phyloP scores from a whole-genome alignment of 2,888 invertebrate species.

The Xanthia togata region DNA sequence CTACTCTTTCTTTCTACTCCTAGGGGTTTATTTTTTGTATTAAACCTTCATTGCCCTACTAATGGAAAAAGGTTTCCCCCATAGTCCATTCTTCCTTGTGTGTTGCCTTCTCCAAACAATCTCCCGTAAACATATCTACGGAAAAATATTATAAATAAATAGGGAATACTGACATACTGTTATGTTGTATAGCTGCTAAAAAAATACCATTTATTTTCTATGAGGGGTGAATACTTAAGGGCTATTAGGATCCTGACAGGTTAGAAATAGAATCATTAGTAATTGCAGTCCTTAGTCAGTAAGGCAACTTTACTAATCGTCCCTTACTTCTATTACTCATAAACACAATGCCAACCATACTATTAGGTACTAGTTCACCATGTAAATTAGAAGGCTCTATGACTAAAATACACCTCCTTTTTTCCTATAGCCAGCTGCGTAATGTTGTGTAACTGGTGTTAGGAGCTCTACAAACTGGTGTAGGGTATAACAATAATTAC shows the following conservation, averaged over 20 bases:
- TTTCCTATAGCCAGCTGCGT: conserved; percentile 57
- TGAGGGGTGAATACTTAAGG: not conserved
- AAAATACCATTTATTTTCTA: not conserved
- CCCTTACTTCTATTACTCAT: conserved; percentile 33
- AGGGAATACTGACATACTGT: not conserved
- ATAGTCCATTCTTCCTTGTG: no score
- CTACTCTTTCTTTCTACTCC: no score
- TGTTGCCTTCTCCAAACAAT: not conserved
- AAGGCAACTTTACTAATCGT: not conserved
- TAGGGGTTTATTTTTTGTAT: not conserved
- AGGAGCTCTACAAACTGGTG: conserved; percentile 42
- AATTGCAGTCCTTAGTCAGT: conserved; percentile 10
- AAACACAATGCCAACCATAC: conserved; percentile 43
- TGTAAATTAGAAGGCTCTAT: conserved; percentile 45
- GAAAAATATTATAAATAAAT: no score
- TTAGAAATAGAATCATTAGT: conserved; percentile 30
- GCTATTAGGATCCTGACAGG: not conserved
- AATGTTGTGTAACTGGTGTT: conserved; percentile 71
- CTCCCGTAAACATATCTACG: not conserved
- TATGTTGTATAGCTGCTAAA: no score
- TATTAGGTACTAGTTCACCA: conserved; percentile 27
- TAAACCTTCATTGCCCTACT: not conserved
- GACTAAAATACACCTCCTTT: conserved; percentile 48
- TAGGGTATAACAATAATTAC: conserved; percentile 67
- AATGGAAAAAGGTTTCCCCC: not conserved